A percentile compares a stretch with the other conserved stretches of the same genome.
Conservation (phyloP, 2,113 vertebrate genomes). For the Rhineura floridana region DNA sequence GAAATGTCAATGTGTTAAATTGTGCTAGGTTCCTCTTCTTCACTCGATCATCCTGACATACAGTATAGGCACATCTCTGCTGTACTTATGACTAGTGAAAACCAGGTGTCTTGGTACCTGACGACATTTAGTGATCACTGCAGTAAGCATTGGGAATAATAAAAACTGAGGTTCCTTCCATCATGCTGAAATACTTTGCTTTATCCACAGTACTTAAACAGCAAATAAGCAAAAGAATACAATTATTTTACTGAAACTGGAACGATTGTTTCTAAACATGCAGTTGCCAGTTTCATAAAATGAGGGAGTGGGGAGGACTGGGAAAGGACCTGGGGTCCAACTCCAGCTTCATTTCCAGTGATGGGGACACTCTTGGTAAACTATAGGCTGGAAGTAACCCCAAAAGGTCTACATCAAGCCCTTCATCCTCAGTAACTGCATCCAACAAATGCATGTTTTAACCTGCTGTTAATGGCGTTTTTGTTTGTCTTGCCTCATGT, state of each 20-base stretch:
- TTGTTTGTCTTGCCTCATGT: background rate
- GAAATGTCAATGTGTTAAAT: background rate
- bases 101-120: too few relatives aligned
- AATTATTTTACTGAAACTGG: background rate
- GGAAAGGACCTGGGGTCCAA: background rate
- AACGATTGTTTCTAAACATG: background rate
- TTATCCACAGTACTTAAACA: background rate
- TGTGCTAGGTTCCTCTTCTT: background rate
- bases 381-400: background rate
- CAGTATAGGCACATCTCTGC: background rate
- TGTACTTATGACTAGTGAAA: background rate
- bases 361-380: background rate
- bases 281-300: background rate
- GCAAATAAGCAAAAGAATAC: background rate
- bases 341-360: background rate
- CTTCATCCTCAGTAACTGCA: background rate
- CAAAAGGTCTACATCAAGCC: background rate
- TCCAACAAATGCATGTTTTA: background rate
- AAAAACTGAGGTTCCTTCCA: background rate
- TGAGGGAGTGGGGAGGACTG: background rate
- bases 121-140: background rate
- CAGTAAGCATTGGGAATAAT: background rate
- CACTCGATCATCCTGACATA: background rate
- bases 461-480: background rate
- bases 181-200: background rate